A percentile compares a stretch with the other conserved stretches of the same genome.
These are phyloP conservation scores for Anas capensis DNA, from an alignment of 2,797 vertebrate genomes.

Conservation along the genomic window DNA sequence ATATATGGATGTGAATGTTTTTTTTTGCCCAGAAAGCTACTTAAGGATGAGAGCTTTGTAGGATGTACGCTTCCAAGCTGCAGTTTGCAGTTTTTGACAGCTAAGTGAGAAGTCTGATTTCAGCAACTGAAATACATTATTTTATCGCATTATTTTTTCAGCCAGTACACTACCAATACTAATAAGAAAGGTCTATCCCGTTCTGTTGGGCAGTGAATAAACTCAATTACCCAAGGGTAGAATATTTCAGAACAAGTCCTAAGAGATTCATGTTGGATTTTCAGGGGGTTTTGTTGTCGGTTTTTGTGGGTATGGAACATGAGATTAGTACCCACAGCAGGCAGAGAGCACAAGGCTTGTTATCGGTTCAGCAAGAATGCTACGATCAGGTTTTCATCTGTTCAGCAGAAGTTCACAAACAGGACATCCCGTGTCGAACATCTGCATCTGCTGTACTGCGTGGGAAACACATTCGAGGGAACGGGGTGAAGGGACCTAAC, in stretches of 20 bases:
- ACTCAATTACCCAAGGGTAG: not conserved
- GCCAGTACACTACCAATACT: not conserved
- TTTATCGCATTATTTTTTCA: constrained; percentile 19
- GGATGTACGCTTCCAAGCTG: not conserved
- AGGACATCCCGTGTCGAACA: not conserved
- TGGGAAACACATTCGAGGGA: not conserved
- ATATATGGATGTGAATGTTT: not conserved
- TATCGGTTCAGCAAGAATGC: not conserved
- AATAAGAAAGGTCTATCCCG: not conserved
- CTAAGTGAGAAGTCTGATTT: not conserved
- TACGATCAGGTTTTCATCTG: not conserved
- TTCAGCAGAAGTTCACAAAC: not conserved
- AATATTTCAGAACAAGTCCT: not conserved
- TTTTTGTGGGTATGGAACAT: not conserved
- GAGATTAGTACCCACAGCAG: not conserved
- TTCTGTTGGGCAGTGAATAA: not conserved
- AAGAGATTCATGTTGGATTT: not conserved
- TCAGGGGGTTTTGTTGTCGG: not conserved
- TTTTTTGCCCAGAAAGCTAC: not conserved
- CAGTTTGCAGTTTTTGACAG: not conserved
- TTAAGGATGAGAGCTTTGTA: not conserved
- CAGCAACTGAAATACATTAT: not conserved
- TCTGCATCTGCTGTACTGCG: not conserved
- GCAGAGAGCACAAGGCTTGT: not conserved
- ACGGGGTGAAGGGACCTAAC: not conserved